Base-by-base conservation (phyloP, 2,113 vertebrate genomes). In the Acinonyx jubatus region DNA sequence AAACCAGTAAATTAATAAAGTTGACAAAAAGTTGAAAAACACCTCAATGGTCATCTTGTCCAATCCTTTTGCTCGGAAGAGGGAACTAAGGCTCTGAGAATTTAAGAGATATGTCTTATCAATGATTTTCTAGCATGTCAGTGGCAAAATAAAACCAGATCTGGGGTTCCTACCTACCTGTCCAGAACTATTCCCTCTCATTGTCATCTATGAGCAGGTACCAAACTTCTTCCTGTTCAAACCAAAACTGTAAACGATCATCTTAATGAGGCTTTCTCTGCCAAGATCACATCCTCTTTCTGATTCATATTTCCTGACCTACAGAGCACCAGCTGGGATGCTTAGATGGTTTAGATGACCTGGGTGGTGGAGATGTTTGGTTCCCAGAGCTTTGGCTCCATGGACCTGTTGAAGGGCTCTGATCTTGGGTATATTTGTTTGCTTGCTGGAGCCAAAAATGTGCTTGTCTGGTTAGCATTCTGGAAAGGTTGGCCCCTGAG, bases 21-120 rank as follows among this genome's bases (percentile, higher is more conserved):
- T 23, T 83, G 78, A 83, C 8, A 74, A 50, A 96, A 98, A 97
- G 98, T 97, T 98, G 96, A 79, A 84, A 95, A 66, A 93, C 63
- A 83, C 2, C 16, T 92, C 10, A 81, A 66, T n/a, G 23, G 3
- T 97, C 7, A 81, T 50, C 9, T 84, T 45, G 3, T 48, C 36
- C 11, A 85, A 61, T 38, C 18, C 15, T 57, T 79, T 97, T 61
- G 21, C 36, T 84, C 29, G 63, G 16, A 41, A 83, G 23, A 76
- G 31, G 18, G 0, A 57, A 41, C 33, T 61, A 48, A 91, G 12
- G 18, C 4, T 69, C 25, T 14, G 31, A 78, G 33, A 83, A 5
- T 55, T 92, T 25, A 21, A 29, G 29, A 55, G 57, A 1, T 13
- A 5, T 10, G 7, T 79, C 63, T 86, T 57, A 18, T 19, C 15